Base-by-base conservation (phyloP, 2,797 vertebrate species). In the Lepus townsendii region DNA sequence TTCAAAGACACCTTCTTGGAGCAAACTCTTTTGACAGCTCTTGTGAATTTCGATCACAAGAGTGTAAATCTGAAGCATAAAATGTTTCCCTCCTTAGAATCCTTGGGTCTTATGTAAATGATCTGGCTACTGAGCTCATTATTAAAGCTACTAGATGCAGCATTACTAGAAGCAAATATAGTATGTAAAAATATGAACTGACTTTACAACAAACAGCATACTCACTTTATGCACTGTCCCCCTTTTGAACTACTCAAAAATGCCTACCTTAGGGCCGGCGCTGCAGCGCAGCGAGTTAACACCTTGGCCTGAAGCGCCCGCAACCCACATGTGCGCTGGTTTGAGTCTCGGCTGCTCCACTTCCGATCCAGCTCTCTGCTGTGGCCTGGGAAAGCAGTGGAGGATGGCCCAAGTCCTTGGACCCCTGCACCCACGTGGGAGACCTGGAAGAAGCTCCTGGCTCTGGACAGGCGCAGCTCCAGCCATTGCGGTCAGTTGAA, bases 121-220 rank as follows among this genome's bases (percentile, higher is more conserved):
- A 72, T 60, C 47, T 86, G 78, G 76, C 68, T 75, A 75, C 3
- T 73, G 73, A 77, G 63, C 71, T 54, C 24, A 87, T 90, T 69
- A 72, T 42, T 90, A 85, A 79, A 27, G 60, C 47, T 79, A 63
- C 35, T 26, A 66, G 26, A 90, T 82, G 93, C 68, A 35, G 32
- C 32, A 82, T 24, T 76, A 38, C 35, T 38, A 77, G 35, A 77
- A 75, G 30, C 35, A 77, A 86, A 90, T 11, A 11, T 24, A 79
- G 20, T 57, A 86, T 60, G 13, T 62, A 54, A 90, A 90, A 69
- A 50, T 80, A 84, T 10, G 12, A 80, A 85, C 62, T 52, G 66
- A 20, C 30, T 80, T 83, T 13, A 77, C 54, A 62, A 86, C 27
- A 83, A 79, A 78, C 22, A 89, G 62, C 42, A 5, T 35, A 73